Base-by-base conservation (phyloP, 1,140 invertebrate genomes). In the Paralvinella palmiformis region DNA sequence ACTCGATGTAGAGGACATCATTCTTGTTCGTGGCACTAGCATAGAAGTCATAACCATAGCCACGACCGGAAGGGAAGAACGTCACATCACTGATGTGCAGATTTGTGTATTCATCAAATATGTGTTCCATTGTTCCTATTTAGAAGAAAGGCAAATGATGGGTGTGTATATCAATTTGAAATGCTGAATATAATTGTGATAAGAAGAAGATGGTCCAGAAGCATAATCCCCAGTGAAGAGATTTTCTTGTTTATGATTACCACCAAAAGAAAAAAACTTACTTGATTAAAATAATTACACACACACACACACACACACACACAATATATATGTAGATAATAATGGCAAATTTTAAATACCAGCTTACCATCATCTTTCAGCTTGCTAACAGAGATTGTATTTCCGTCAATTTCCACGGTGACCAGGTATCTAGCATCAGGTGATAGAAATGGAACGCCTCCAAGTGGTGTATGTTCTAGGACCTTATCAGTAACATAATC, bases 401-500 rank as follows among this genome's bases (percentile, higher is more conserved):
- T 87, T 15, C 86, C 85, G 45, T 83, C 82, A 59, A 84, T 80
- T 67, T 89, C 86, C 4, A 90, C 79, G 15, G 88, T 88, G 22
- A 90, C 86, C 17, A 89, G 79, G 68, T 87, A 84, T 55, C 87
- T 80, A 22, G 87, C 88, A 78, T 91, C 88, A 1, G 89, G 88
- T 1, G 88, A 88, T 1, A 90, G 83, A 60, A 84, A 84, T 0
- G 88, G 88, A 52, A 79, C 81, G n/a, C 89, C 89, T 53, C 84
- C 76, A 17, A 90, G 77, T 44, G 82, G 84, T 0, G 85, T 79
- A 71, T 88, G 88, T 55, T 86, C 81, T 1, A 90, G 77, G 3
- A 91, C 86, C 1, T 85, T 85, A 73, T 91, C 89, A 1, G 89
- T 91, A 31, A 91, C 75, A 72, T 89, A 88, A 78, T 91, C 90